Percentiles rank a stretch among this genome's conserved stretches.
phyloP scores from a whole-genome alignment of 1,140 invertebrate species.

The Drusus annulatus region DNA sequence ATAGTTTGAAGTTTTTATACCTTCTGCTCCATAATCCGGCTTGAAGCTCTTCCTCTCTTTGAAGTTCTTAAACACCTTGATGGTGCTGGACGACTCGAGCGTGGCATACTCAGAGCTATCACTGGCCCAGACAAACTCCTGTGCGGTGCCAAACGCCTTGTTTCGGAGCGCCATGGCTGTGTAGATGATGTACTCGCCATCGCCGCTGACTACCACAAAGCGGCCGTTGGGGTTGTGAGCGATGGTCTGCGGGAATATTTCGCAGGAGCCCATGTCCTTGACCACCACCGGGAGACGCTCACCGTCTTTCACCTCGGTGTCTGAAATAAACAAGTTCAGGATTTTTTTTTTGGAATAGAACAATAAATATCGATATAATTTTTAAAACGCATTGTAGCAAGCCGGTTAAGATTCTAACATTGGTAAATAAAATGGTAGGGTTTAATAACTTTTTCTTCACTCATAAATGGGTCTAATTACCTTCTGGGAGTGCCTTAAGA shows the following conservation, averaged over 20 bases:
- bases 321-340: conserved; percentile 58
- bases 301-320: conserved; percentile 88
- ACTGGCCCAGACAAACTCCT: conserved; percentile 99
- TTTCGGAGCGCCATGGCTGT: conserved; percentile 99
- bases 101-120: conserved; percentile 97
- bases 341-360: too few relatives aligned
- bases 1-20: too few relatives aligned
- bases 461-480: conserved; percentile 62
- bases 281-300: conserved; percentile 93
- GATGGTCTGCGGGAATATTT: conserved; percentile 99
- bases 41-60: conserved; percentile 97
- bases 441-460: too few relatives aligned
- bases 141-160: conserved; percentile 97
- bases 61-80: conserved; percentile 98
- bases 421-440: too few relatives aligned
- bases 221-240: conserved; percentile 99
- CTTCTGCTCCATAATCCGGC: conserved; percentile 96
- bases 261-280: conserved; percentile 99
- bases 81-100: conserved; percentile 89
- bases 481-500: conserved; percentile 86
- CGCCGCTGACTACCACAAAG: conserved; percentile 99
- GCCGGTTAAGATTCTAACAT: too few relatives aligned
- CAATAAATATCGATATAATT: too few relatives aligned
- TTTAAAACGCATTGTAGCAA: too few relatives aligned
- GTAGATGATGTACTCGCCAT: conserved; percentile 99